Base-by-base conservation (phyloP, 1,140 invertebrate genomes). In the Papilio helenus region DNA sequence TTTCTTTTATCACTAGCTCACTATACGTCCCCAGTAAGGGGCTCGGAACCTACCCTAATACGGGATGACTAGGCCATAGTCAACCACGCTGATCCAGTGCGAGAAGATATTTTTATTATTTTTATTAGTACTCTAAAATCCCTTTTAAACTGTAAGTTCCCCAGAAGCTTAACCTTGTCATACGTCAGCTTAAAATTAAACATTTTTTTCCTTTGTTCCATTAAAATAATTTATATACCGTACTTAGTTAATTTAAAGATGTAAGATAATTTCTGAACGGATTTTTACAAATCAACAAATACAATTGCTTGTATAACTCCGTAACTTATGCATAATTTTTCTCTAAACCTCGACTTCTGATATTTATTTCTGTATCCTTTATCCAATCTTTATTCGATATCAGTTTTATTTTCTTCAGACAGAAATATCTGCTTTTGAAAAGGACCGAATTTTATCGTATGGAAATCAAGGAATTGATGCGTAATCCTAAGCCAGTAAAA, bases 401-500 rank as follows among this genome's bases (percentile, higher is more conserved):
- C 58, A 12, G 10, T 26, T 61, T 23, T 26, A 61, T 61, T 61
- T 61, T 14, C 0, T 12, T 26, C 58, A 7, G n/a, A n/a, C 58
- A 12, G 26, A 1, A 68, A 68, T 8, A 39, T 26, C 61, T 26
- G 61, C 14, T 68, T 68, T 68, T 26, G 34, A 68, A 9, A 68
- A 18, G 26, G 61, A 26, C 4, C 14, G 23, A 68, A 68, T 68
- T 68, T 68, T 68, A 68, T 68, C 61, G 61, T 68, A 29, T 29
- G 61, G 61, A 68, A 68, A 68, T 68, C 23, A 68, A 34, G 10
- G 26, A 68, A 68, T 68, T 68, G 29, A 29, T 68, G 4, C 61
- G 26, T 68, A 68, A 68, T 68, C 61, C 61, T 34, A 34, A 68
- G 26, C 61, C 26, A 34, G 12, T 14, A 34, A 68, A 65, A 68